Percentiles rank a stretch among this genome's conserved stretches.
Evolutionary conservation across 2,113 vertebrate species (phyloP).

Genomic region (Oryzias melastigma): DNA sequence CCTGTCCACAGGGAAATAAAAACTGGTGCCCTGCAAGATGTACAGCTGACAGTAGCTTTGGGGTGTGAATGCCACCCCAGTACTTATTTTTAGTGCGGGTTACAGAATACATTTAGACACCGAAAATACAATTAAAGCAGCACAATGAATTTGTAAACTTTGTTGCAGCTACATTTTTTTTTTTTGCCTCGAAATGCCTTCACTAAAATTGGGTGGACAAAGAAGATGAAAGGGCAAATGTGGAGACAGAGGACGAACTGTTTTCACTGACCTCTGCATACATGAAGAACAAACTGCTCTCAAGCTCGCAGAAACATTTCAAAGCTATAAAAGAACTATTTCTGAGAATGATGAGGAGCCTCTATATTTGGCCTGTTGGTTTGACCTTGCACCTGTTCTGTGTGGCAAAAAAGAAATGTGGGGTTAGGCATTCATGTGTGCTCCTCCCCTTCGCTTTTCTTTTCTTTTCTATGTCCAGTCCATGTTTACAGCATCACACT

Average conservation of each 20-base stretch:
- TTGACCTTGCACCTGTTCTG: constrained; percentile 73
- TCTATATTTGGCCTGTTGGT: constrained; percentile 63
- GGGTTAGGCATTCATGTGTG: constrained; percentile 20
- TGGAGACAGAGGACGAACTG: constrained; percentile 46
- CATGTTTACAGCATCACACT: constrained; percentile 28
- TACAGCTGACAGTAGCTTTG: constrained; percentile 13
- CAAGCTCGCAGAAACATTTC: constrained; percentile 54
- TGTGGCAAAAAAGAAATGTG: constrained; percentile 48
- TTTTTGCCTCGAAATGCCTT: no score
- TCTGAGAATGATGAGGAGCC: constrained; percentile 60
- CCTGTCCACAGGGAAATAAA: constrained; percentile 16
- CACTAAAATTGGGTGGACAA: constrained; percentile 7
- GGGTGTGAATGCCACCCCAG: constrained; percentile 32
- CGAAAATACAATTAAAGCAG: constrained; percentile 40
- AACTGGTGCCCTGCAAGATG: constrained; percentile 56
- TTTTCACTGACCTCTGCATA: constrained; percentile 46
- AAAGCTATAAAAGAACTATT: constrained; percentile 61
- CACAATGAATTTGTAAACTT: background rate
- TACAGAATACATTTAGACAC: constrained; percentile 33
- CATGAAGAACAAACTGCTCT: constrained; percentile 51
- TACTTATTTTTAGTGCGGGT: constrained; percentile 39
- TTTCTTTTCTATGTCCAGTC: constrained; percentile 24
- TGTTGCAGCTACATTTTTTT: background rate
- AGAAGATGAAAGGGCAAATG: constrained; percentile 45
- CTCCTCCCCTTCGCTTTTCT: constrained; percentile 10